phyloP scores from a whole-genome alignment of 2,797 vertebrate genomes.

The Coranthus polyacanthus region DNA sequence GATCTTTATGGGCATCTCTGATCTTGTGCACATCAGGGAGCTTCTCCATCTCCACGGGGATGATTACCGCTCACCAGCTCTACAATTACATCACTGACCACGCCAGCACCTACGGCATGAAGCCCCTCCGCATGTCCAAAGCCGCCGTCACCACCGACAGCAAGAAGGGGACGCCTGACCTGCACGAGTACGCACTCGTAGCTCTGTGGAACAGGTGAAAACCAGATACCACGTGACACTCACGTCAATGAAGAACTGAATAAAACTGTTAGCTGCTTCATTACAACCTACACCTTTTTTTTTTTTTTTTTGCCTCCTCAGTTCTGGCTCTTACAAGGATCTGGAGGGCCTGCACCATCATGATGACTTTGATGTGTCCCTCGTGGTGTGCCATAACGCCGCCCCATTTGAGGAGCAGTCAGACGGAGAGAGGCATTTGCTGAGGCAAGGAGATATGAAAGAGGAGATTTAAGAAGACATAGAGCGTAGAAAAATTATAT shows the following conservation, averaged over 20 bases:
- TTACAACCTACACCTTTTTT: neutral
- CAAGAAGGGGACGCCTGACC: slow-evolving; percentile 89
- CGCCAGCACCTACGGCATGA: slow-evolving; percentile 95
- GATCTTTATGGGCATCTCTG: slow-evolving; percentile 23
- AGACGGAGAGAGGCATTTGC: slow-evolving; percentile 92
- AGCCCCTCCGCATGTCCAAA: slow-evolving; percentile 95
- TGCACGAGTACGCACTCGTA: slow-evolving; percentile 95
- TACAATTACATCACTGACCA: slow-evolving; percentile 99
- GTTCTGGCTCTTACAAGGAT: slow-evolving; percentile 89
- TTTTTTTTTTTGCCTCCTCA: slow-evolving; percentile 12
- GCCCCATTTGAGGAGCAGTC: slow-evolving; percentile 96
- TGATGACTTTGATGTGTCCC: slow-evolving; percentile 97
- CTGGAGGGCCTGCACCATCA: slow-evolving; percentile 95
- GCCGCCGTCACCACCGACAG: slow-evolving; percentile 75
- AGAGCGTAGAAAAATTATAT: neutral
- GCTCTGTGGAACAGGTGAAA: slow-evolving; percentile 96
- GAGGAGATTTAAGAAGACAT: slow-evolving; percentile 2
- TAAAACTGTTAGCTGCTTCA: neutral
- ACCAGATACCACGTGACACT: too few species aligned
- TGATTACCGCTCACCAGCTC: slow-evolving; percentile 96
- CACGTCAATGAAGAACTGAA: neutral
- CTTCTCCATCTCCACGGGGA: slow-evolving; percentile 92
- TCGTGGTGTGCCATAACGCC: slow-evolving; percentile 95
- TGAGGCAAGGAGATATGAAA: slow-evolving; percentile 84
- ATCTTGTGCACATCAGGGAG: slow-evolving; percentile 80